Percentiles rank a stretch among this genome's conserved stretches.
phyloP scores from a whole-genome alignment of 35 echinoderm and acorn worm genomes.

The Strongylocentrotus purpuratus region DNA sequence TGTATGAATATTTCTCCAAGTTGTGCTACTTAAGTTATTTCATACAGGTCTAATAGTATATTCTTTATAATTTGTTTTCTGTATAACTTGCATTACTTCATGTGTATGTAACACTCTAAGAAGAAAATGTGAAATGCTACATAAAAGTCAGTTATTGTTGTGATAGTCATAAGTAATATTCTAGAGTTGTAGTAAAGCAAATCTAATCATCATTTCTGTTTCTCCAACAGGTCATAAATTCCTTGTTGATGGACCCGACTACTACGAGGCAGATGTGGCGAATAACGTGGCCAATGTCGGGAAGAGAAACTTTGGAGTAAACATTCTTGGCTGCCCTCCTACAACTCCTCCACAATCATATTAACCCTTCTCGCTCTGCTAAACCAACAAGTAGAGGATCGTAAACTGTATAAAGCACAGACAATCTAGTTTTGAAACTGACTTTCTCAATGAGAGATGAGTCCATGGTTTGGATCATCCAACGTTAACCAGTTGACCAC shows the following conservation, averaged over 20 bases:
- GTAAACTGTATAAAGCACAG: neutral
- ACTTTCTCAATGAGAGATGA: neutral
- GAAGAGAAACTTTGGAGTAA: constrained; percentile 35
- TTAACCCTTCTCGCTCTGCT: neutral
- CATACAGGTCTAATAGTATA: too few relatives aligned
- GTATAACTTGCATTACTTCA: too few relatives aligned
- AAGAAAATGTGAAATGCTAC: too few relatives aligned
- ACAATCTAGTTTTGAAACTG: neutral
- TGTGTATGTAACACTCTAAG: too few relatives aligned
- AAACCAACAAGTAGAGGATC: neutral
- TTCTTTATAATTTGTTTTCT: too few relatives aligned
- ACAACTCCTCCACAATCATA: neutral
- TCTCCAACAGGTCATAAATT: constrained; percentile 24
- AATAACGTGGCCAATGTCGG: constrained; percentile 23
- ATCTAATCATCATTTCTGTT: neutral
- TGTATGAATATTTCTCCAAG: too few relatives aligned
- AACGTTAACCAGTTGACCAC: neutral
- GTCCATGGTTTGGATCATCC: neutral
- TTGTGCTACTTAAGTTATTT: too few relatives aligned
- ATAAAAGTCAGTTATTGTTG: too few relatives aligned
- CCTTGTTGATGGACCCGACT: constrained; percentile 22
- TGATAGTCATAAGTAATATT: too few relatives aligned
- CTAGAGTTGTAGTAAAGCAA: neutral
- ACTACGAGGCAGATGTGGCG: constrained; percentile 10
- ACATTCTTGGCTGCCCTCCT: constrained; percentile 27